Percentiles rank a stretch among this genome's conserved stretches.
phyloP scores from a whole-genome alignment of 2,797 vertebrate species.

The Cossypha dichroa region DNA sequence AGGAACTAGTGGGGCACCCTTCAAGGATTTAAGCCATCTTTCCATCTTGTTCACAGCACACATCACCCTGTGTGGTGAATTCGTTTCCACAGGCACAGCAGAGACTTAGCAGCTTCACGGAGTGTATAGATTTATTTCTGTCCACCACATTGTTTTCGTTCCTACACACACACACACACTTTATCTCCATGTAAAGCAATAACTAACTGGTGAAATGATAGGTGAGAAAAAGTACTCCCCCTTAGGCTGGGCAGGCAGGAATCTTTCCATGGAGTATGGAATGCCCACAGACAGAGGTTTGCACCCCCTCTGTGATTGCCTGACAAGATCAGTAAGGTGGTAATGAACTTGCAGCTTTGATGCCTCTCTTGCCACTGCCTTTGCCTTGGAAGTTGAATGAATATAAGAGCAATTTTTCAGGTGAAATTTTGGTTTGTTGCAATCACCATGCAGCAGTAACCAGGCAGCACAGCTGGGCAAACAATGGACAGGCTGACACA shows the following conservation, averaged over 20 bases:
- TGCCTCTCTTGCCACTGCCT: not conserved
- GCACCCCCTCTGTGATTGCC: not conserved
- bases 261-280: not conserved
- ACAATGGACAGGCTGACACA: accelerated
- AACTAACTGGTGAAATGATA: not conserved
- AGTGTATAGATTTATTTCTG: not conserved
- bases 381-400: not conserved
- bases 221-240: not conserved
- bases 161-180: not conserved
- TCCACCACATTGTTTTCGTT: not conserved
- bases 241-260: not conserved
- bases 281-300: not conserved
- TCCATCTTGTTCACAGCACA: not conserved
- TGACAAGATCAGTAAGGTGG: accelerated
- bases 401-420: not conserved
- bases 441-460: not conserved
- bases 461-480: not conserved
- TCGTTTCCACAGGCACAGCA: not conserved
- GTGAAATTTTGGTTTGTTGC: not conserved
- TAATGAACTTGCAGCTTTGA: not conserved
- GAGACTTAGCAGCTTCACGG: not conserved
- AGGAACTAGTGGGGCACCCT: not conserved
- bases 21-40: not conserved
- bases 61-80: not conserved
- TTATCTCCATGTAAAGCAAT: not conserved